A percentile compares a stretch with the other conserved stretches of the same genome.
Evolutionary conservation across 2,797 vertebrate species (phyloP).

Genomic region (Anableps anableps): DNA sequence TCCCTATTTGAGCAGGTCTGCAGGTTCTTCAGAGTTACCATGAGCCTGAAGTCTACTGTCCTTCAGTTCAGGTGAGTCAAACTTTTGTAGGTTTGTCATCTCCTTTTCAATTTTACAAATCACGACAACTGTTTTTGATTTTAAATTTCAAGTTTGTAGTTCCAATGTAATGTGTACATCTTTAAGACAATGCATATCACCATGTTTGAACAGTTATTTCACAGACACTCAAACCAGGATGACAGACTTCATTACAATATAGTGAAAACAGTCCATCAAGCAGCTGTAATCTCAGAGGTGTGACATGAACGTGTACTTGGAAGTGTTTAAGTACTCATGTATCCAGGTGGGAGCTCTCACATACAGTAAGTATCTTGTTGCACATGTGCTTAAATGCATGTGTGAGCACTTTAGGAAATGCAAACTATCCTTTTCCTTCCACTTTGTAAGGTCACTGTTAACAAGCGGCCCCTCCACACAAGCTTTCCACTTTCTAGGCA

Average conservation of each 20-base stretch:
- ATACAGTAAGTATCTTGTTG: constrained; percentile 42
- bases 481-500: constrained; percentile 59
- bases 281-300: constrained; percentile 66
- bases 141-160: not conserved
- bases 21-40: not conserved
- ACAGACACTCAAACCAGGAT: constrained; percentile 27
- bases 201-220: constrained; percentile 6
- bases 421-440: constrained; percentile 62
- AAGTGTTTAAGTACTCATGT: constrained; percentile 53
- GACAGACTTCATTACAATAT: constrained; percentile 68
- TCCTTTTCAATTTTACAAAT: not conserved
- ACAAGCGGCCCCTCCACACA: constrained; percentile 62
- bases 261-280: constrained; percentile 65
- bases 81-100: not conserved
- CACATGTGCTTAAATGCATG: constrained; percentile 22
- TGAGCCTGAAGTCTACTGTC: not conserved
- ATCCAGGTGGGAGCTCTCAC: constrained; percentile 50
- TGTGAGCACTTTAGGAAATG: constrained; percentile 50
- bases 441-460: constrained; percentile 67
- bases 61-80: not conserved
- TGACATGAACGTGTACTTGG: constrained; percentile 42
- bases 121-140: too few species aligned
- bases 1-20: too few species aligned
- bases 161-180: not conserved
- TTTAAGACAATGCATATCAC: not conserved